Percentiles rank a stretch among this genome's conserved stretches.
Evolutionary conservation across 1,140 invertebrate genomes (phyloP).

Genomic region (Antheraea pernyi): DNA sequence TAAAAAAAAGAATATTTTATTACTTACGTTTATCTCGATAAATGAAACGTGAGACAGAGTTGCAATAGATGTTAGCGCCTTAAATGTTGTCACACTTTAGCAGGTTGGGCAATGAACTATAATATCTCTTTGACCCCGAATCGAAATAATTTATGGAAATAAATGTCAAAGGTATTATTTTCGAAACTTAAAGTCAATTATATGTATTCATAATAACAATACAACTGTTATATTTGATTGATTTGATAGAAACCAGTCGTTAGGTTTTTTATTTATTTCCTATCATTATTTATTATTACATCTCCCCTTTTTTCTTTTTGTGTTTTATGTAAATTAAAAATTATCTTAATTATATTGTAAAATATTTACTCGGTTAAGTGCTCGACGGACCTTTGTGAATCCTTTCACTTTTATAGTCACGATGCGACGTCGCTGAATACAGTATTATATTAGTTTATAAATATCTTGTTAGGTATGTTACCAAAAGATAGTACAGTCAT

Average conservation of each 20-base stretch:
- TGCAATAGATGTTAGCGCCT: background rate
- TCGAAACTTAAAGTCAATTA: background rate
- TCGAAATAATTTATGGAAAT: background rate
- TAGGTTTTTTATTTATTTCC: no score
- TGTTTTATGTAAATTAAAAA: background rate
- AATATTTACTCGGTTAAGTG: background rate
- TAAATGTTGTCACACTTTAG: background rate
- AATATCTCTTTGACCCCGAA: background rate
- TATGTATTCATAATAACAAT: background rate
- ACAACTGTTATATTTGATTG: background rate
- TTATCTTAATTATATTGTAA: slow-evolving; percentile 1
- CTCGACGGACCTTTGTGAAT: slow-evolving; percentile 1
- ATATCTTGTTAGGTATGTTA: background rate
- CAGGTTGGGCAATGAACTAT: background rate
- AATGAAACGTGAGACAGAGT: no score
- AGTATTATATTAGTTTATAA: background rate
- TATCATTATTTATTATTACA: no score
- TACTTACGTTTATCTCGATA: no score
- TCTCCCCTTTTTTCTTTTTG: no score
- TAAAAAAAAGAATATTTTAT: no score
- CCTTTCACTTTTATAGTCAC: slow-evolving; percentile 17
- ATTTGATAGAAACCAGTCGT: no score
- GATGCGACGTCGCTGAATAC: background rate
- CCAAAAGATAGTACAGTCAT: background rate
- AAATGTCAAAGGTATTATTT: slow-evolving; percentile 1